Base-by-base conservation (phyloP, 2,113 vertebrate species). In the Pipa parva region DNA sequence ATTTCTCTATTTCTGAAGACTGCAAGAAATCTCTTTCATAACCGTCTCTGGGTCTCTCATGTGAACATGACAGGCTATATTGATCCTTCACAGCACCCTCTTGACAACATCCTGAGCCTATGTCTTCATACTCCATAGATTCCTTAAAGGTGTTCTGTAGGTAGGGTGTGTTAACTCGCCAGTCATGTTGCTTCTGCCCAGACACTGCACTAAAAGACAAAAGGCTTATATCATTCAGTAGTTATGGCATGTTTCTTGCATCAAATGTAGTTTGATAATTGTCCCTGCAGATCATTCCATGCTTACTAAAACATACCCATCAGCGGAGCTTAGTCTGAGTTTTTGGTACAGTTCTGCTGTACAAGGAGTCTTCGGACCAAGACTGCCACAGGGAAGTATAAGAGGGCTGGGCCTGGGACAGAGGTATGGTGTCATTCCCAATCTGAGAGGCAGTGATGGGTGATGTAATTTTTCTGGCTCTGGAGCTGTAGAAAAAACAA, bases 301-400 rank as follows among this genome's bases (percentile, higher is more conserved):
- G 5, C 10, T 31, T 5, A 27, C 1, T 27, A 7, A 1, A 9
- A 5, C 20, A n/a, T 45, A 58, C 71, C 74, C 36, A 27, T 33
- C 17, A 33, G 78, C 33, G 12, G 22, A 75, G 2, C 80, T 70
- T 7, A 87, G 76, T 15, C 69, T 78, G 42, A 87, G 80, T 5
- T 73, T 72, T 22, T 78, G 77, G 73, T 83, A 85, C 54, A 86
- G 79, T 59, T 87, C 87, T 25, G 85, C 82, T 13, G 81, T 86
- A 63, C 70, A 76, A 9, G 84, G 80, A 2, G 80, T 84, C 37
- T 61, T 55, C 13, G 57, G 71, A 54, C 64, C 46, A 46, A 20
- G 26, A 2, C 50, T 24, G 1, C 57, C 49, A n/a, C 56, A 73
- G 0, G 74, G 77, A 28, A 45, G 54, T 0, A 46, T 21, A 18